Evolutionary conservation across 2,888 invertebrate species (phyloP).

Genomic region (Slavum lentiscoides): DNA sequence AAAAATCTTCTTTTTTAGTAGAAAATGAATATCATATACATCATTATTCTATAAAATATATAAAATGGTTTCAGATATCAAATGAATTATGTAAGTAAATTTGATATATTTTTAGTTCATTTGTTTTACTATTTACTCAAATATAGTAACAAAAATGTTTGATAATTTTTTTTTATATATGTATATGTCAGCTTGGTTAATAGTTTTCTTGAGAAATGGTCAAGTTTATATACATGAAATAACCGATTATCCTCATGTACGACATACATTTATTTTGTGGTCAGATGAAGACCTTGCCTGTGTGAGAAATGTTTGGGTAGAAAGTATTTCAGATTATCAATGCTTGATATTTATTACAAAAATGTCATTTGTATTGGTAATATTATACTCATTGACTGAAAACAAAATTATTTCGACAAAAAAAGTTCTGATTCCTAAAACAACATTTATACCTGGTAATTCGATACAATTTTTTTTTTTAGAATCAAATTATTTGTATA

Average conservation of each 20-base stretch:
- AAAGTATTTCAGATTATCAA: slow-evolving; percentile 24
- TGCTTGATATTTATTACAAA: slow-evolving; percentile 46
- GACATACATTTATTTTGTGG: slow-evolving; percentile 41
- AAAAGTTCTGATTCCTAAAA: slow-evolving; percentile 33
- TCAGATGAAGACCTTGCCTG: slow-evolving; percentile 31
- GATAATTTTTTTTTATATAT: background rate
- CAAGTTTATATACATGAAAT: slow-evolving; percentile 48
- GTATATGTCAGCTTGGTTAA: slow-evolving; percentile 26
- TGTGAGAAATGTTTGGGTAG: slow-evolving; percentile 33
- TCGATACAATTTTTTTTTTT: background rate
- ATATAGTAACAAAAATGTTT: background rate
- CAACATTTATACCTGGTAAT: slow-evolving; percentile 39
- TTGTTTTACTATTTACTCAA: background rate
- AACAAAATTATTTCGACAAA: slow-evolving; percentile 27
- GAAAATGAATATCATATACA: slow-evolving; percentile 18
- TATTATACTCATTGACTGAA: slow-evolving; percentile 41
- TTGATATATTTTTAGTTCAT: background rate
- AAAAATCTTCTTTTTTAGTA: slow-evolving; percentile 31
- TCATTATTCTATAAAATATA: slow-evolving; percentile 13
- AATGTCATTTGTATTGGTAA: slow-evolving; percentile 37
- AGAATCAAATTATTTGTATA: no score
- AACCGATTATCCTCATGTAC: slow-evolving; percentile 29
- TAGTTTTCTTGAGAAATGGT: slow-evolving; percentile 40
- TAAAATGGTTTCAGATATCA: slow-evolving; percentile 44
- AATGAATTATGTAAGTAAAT: slow-evolving; percentile 35